phyloP scores from a whole-genome alignment of 2,113 vertebrate genomes.

The Xenopus laevis region DNA sequence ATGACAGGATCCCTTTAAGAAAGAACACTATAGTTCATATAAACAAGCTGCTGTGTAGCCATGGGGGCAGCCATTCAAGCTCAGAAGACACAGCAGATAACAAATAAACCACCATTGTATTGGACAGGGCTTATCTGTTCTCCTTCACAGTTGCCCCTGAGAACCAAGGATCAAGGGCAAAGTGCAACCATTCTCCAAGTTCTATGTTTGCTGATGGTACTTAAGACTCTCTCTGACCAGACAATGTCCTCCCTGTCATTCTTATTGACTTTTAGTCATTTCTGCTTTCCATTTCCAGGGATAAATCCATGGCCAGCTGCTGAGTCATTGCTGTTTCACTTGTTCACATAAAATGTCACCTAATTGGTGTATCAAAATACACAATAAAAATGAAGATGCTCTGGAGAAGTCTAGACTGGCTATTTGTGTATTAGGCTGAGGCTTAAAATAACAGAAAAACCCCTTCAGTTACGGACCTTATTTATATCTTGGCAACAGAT shows the following conservation, averaged over 20 bases:
- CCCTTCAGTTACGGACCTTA: not conserved
- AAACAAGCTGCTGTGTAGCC: too few species aligned
- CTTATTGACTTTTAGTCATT: not conserved
- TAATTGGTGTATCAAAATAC: slow-evolving; percentile 4
- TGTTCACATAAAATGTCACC: not conserved
- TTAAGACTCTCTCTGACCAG: not conserved
- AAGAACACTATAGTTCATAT: too few species aligned
- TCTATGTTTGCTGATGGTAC: too few species aligned
- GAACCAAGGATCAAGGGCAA: too few species aligned
- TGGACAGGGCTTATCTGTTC: too few species aligned
- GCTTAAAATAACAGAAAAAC: not conserved
- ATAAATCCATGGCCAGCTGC: not conserved
- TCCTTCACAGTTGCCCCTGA: too few species aligned
- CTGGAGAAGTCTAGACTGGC: not conserved
- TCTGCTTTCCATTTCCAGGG: not conserved
- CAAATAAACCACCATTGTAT: too few species aligned
- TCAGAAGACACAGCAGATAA: too few species aligned
- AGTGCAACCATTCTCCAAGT: too few species aligned
- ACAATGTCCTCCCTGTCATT: not conserved
- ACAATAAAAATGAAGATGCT: not conserved
- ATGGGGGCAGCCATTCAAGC: too few species aligned
- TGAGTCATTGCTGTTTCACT: not conserved
- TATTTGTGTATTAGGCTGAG: not conserved
- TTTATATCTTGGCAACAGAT: not conserved
- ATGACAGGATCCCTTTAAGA: too few species aligned